Conservation (phyloP, 2,888 invertebrate species). For the Zygaena filipendulae region DNA sequence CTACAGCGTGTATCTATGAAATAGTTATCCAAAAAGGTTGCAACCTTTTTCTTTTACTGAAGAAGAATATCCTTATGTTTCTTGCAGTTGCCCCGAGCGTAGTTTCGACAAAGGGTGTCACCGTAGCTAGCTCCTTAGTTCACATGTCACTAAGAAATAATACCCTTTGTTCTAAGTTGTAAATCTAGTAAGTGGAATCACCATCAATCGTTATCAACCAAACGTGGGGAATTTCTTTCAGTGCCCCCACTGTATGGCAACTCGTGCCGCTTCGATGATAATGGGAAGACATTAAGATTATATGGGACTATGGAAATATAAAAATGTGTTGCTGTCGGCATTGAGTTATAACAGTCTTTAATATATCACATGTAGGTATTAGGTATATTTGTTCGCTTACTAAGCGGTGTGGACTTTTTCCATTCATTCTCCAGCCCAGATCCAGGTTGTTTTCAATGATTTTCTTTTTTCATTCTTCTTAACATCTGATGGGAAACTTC, state of each 20-base stretch:
- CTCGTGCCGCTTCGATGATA: slow-evolving; percentile 46
- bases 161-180: slow-evolving; percentile 56
- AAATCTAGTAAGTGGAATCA: slow-evolving; percentile 50
- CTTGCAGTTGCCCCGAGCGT: too few relatives aligned
- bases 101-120: slow-evolving; percentile 26
- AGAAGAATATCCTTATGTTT: too few relatives aligned
- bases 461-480: too few relatives aligned
- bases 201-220: slow-evolving; percentile 40
- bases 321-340: slow-evolving; percentile 43
- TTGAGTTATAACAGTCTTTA: slow-evolving; percentile 23
- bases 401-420: too few relatives aligned
- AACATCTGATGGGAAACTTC: too few relatives aligned
- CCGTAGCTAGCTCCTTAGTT: slow-evolving; percentile 42
- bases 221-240: slow-evolving; percentile 36
- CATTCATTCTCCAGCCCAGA: too few relatives aligned
- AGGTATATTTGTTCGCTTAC: too few relatives aligned
- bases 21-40: too few relatives aligned
- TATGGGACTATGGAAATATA: slow-evolving; percentile 43
- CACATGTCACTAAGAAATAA: slow-evolving; percentile 54
- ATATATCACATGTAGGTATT: too few relatives aligned
- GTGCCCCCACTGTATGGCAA: slow-evolving; percentile 29
- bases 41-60: too few relatives aligned
- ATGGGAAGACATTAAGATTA: slow-evolving; percentile 59
- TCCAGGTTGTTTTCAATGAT: too few relatives aligned
- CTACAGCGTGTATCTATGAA: too few relatives aligned